Conservation (phyloP, 2,797 vertebrate species). For the Lates japonicus region DNA sequence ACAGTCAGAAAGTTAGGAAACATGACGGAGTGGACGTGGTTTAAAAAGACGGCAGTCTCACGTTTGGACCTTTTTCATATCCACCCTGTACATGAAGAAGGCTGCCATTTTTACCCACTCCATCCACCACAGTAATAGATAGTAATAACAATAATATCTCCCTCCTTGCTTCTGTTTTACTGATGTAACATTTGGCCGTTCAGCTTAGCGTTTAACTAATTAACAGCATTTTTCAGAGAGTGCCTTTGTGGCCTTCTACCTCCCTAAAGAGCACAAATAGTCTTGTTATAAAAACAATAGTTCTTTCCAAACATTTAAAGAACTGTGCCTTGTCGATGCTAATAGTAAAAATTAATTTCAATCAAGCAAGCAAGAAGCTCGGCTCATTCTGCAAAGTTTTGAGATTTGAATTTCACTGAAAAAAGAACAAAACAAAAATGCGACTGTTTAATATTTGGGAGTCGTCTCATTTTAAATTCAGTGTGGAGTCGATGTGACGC, state of each 20-base stretch:
- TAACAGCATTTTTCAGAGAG: constrained; percentile 59
- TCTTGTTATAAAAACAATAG: constrained; percentile 39
- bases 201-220: constrained; percentile 32
- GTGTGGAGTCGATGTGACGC: constrained; percentile 4
- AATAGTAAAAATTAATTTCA: constrained; percentile 30
- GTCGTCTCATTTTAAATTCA: neutral
- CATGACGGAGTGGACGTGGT: neutral
- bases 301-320: constrained; percentile 45
- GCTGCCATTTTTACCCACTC: constrained; percentile 27
- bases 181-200: constrained; percentile 43
- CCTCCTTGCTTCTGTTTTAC: constrained; percentile 13
- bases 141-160: neutral
- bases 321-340: constrained; percentile 74
- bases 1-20: neutral
- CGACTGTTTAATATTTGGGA: neutral
- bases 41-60: constrained; percentile 6
- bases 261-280: constrained; percentile 80
- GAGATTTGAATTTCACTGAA: constrained; percentile 6
- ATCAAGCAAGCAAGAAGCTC: neutral
- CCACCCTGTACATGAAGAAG: constrained; percentile 4
- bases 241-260: constrained; percentile 81
- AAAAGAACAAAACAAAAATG: constrained; percentile 5
- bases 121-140: constrained; percentile 4
- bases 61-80: constrained; percentile 40
- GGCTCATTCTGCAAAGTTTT: constrained; percentile 18